Evolutionary conservation across 2,888 invertebrate species (phyloP), one percentile per base, ranked within the genome.

Genomic region (Steinernema hermaphroditum): DNA sequence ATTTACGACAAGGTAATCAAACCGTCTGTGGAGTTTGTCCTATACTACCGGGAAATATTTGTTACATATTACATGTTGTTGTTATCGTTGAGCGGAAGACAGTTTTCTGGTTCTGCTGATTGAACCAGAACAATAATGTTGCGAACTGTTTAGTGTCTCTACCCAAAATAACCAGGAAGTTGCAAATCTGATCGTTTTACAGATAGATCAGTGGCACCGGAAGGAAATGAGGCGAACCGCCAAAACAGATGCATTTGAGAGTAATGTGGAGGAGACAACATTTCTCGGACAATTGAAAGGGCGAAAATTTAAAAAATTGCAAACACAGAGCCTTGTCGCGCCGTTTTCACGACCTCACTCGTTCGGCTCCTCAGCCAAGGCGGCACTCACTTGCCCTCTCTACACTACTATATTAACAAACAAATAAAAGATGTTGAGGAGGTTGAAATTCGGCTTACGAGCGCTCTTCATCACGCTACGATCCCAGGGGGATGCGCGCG

Each of bases 391-490:
- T 46, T 46, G 46, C 19, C 46, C 62, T 62, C 32, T 32, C 62
- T 32, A 62, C 32, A 62, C 62, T 32, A 32, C 62, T 16, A 62
- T 62, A 62, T 62, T 62, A 32, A 62, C 62, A 62, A 62, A 62
- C 62, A 62, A 62, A 62, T 62, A 62, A 62, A 62, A 62, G 62
- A 62, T 62, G 62, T 62, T 62, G 62, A 62, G 62, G n/a, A n/a
- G 54, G 62, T 14, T 29, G 62, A 62, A 62, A 62, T 62, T 62
- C 62, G 62, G 32, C 62, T 62, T 62, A 62, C 62, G 62, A 62
- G 62, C 62, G 62, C 62, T 62, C 62, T 62, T 62, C 62, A 62
- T 62, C 62, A 62, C 62, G 62, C 62, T 62, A 62, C 62, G n/a
- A 14, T 62, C 62, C 62, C 62, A 4, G 16, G 37, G 62, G 62